Evolutionary conservation across 1,140 invertebrate species (phyloP), one percentile per base, ranked within the genome.

Genomic region (Hylaeus volcanicus): DNA sequence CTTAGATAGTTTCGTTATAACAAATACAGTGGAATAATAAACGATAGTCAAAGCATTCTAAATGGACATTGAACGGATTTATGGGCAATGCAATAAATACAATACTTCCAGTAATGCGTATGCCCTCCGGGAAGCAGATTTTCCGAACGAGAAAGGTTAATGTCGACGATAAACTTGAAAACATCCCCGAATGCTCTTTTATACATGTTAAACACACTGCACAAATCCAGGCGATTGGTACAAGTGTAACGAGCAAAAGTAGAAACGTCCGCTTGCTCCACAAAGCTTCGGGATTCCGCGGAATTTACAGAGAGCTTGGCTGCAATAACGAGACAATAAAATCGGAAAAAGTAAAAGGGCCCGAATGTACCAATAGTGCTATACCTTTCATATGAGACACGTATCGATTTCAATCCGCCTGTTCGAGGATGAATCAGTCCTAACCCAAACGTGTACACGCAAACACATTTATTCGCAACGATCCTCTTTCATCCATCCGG

Each of bases 401-500:
- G 69, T 83, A 84, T 83, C 68, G 81, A 84, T 84, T 74, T 70
- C 61, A 71, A 84, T 80, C 66, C 61, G 61, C 74, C 80, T 79
- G 66, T 68, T 74, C 77, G 68, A 80, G 74, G 70, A 74, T 56
- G 75, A 61, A 70, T 82, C 58, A 41, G 55, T 60, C 73, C 61
- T 63, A 71, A 68, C 51, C 9, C 82, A 63, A 56, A 26, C 51
- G 55, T 83, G 83, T 84, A 58, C 71, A 77, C 61, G 73, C 64
- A 80, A 84, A 84, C 84, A 81, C 74, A 76, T 65, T 60, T 71
- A 79, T 80, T 80, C 68, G 58, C 74, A 56, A 48, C 72, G 82
- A 80, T 56, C 66, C 81, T 81, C 78, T 85, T 85, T 85, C 82
- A 85, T 85, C 77, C 84, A 84, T 72, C 26, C 56, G 73, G 71